Conservation (phyloP, 2,113 vertebrate genomes). For the Equus przewalskii region DNA sequence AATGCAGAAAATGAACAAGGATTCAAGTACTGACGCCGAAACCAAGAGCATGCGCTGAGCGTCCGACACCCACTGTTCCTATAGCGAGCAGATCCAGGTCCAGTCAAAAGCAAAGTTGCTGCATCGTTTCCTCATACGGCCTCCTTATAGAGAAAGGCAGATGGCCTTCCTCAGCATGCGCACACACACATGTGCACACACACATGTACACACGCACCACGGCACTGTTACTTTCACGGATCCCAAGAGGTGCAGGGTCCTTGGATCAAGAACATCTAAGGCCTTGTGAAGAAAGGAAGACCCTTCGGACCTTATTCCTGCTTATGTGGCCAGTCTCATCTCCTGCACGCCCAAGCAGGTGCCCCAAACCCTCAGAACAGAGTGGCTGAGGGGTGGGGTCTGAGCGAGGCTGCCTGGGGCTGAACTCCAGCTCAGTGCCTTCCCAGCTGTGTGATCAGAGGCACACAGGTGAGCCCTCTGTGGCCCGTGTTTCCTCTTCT, state of each 20-base stretch:
- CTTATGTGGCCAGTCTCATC: not conserved
- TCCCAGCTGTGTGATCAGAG: not conserved
- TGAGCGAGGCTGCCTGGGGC: not conserved
- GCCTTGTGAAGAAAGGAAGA: slow-evolving; percentile 17
- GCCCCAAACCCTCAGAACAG: not conserved
- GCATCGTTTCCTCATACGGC: not conserved
- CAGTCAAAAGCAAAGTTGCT: not conserved
- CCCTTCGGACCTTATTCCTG: not conserved
- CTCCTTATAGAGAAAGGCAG: not conserved
- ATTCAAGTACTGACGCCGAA: not conserved
- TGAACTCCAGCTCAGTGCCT: not conserved
- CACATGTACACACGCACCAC: too few species aligned
- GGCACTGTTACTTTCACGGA: not conserved
- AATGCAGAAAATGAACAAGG: not conserved
- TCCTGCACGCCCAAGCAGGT: not conserved
- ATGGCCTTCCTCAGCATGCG: not conserved
- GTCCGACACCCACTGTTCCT: not conserved
- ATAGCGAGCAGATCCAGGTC: not conserved
- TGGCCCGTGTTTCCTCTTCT: not conserved
- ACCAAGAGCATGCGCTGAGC: not conserved
- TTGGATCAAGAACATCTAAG: not conserved
- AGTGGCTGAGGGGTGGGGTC: not conserved
- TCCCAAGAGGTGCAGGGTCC: not conserved
- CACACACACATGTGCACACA: too few species aligned
- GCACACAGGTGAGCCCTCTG: not conserved